These are phyloP conservation scores for Hyppa rectilinea DNA, from an alignment of 2,888 invertebrate species.

Conservation along the genomic window DNA sequence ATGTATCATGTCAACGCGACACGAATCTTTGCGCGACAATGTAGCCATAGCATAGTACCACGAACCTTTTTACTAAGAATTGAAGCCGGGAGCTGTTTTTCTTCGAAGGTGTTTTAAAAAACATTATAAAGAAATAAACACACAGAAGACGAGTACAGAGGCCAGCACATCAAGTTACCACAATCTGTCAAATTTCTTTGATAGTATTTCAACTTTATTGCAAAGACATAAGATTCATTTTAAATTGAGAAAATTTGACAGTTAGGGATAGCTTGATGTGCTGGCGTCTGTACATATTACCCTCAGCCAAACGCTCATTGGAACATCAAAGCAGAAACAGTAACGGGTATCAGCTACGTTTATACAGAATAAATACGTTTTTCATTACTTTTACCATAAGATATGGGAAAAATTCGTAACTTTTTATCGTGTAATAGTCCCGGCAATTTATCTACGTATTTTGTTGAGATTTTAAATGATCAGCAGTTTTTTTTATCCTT, in stretches of 20 bases:
- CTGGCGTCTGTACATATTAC: too few species aligned
- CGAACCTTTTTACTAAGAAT: not conserved
- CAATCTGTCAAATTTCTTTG: too few species aligned
- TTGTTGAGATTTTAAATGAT: slow-evolving; percentile 1
- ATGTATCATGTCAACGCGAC: too few species aligned
- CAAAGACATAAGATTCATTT: too few species aligned
- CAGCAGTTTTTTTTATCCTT: not conserved
- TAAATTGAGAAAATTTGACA: too few species aligned
- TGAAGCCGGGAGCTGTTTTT: not conserved
- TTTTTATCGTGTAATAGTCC: too few species aligned
- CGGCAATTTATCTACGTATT: slow-evolving; percentile 1
- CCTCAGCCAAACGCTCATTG: slow-evolving; percentile 2
- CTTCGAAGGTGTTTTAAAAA: not conserved
- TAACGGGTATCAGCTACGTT: not conserved
- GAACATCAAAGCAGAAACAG: slow-evolving; percentile 6
- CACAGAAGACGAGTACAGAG: too few species aligned
- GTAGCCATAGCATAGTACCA: too few species aligned
- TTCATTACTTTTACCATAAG: slow-evolving; percentile 8
- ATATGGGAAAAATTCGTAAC: not conserved
- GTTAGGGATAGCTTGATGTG: too few species aligned
- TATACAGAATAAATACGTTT: not conserved
- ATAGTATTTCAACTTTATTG: too few species aligned
- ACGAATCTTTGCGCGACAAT: too few species aligned
- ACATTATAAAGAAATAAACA: not conserved
- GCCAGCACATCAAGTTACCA: too few species aligned